Base-by-base conservation (phyloP, 2,888 invertebrate genomes). In the Drosophila mercatorum region DNA sequence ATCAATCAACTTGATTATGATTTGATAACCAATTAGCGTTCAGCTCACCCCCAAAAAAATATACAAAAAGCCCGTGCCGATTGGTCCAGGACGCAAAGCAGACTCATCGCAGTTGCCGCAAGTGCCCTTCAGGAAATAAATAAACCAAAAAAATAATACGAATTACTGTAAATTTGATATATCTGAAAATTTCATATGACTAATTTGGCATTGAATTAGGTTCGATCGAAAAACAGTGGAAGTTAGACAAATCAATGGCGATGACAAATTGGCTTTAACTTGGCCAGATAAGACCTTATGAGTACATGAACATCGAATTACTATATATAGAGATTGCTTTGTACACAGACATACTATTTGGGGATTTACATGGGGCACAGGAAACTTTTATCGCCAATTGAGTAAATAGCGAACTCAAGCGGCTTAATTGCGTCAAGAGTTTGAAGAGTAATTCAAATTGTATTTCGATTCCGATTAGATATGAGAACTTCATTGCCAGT, bases 321-420 rank as follows among this genome's bases (percentile, higher is more conserved):
- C 26, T 14, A 28, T 40, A 59, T 36, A 26, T 52, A 36, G 17
- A 5, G 6, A 17, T 17, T 17, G 17, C 6, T 17, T 14, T 28
- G 14, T 28, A 43, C 17, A 43, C 17, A 43, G 17, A 44, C 10
- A 22, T 17, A 49, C 6, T 49, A 38, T 73, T 67, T 43, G 66
- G 74, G 78, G 78, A 67, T 78, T 64, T 70, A 69, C 74, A 67
- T 46, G 26, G 46, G 46, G 22, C 36, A 28, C 77, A 57, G 77
- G 74, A 69, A 77, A 26, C 17, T 69, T 62, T 62, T 64, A 77
- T 77, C 69, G 69, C 63, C 63, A 69, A 60, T 60, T 68, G 72
- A 49, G 34, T 57, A 72, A 63, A 68, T 55, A 72, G 10, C 10
- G 5, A 47, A 26, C 40, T 51, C 44, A 55, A 34, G 3, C 43